A percentile compares a stretch with the other conserved stretches of the same genome.
phyloP scores from a whole-genome alignment of 2,888 invertebrate genomes.

The Orthosia incerta region DNA sequence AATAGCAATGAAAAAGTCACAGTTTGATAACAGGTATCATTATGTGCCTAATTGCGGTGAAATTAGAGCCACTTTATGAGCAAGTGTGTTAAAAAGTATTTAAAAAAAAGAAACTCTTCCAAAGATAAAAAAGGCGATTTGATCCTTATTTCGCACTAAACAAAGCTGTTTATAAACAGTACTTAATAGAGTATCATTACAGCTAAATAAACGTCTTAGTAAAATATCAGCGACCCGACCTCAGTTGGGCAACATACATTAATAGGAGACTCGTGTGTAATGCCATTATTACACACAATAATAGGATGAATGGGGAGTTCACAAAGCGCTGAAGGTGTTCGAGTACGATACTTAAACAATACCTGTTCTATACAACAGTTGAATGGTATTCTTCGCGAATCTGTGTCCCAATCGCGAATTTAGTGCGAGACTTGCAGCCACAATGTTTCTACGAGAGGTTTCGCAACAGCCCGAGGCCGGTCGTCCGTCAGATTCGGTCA shows the following conservation, averaged over 20 bases:
- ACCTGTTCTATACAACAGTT: conserved; percentile 71
- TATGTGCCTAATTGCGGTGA: too few species aligned
- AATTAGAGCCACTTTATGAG: too few species aligned
- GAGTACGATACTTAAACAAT: conserved; percentile 71
- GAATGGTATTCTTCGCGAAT: conserved; percentile 81
- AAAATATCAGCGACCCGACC: conserved; percentile 66
- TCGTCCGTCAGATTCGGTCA: conserved; percentile 82
- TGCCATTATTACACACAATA: conserved; percentile 62
- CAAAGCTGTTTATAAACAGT: conserved; percentile 34
- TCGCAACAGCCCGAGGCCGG: conserved; percentile 86
- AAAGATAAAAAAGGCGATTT: conserved; percentile 30
- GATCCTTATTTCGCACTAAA: conserved; percentile 31
- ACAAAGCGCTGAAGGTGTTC: conserved; percentile 66
- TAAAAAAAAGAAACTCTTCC: neutral
- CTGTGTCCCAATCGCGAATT: conserved; percentile 85
- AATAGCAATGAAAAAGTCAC: too few species aligned
- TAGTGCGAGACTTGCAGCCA: conserved; percentile 81
- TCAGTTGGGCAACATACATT: conserved; percentile 64
- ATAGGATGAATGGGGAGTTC: conserved; percentile 64
- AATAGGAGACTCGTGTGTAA: conserved; percentile 59
- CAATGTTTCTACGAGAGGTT: conserved; percentile 83
- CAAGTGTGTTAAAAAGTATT: too few species aligned
- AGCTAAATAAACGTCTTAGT: conserved; percentile 63
- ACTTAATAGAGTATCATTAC: conserved; percentile 60
- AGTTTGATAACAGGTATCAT: too few species aligned